phyloP scores from a whole-genome alignment of 2,888 invertebrate species.

The Lysandra bellargus region DNA sequence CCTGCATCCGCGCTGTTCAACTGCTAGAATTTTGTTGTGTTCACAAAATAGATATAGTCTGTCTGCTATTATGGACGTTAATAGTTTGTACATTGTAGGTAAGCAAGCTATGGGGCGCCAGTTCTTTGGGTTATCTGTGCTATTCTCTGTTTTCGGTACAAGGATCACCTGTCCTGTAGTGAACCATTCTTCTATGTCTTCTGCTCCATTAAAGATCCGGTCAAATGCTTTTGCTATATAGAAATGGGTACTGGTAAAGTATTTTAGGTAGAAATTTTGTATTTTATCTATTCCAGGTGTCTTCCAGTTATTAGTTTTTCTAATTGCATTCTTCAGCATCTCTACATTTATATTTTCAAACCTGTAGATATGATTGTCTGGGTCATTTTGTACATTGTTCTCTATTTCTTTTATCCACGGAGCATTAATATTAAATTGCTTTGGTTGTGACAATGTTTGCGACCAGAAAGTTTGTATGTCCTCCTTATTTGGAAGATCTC shows the following conservation, averaged over 20 bases:
- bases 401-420: conserved; percentile 26
- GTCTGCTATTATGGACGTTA: conserved; percentile 34
- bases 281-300: conserved; percentile 31
- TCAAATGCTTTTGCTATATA: conserved; percentile 10
- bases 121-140: conserved; percentile 20
- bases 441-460: conserved; percentile 17
- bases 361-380: background rate
- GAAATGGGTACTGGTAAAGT: conserved; percentile 30
- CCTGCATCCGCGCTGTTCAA: conserved; percentile 36
- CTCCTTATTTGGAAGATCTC: conserved; percentile 23
- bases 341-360: conserved; percentile 23
- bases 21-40: conserved; percentile 31
- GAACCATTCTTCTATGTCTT: conserved; percentile 12
- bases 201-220: background rate
- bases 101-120: conserved; percentile 36
- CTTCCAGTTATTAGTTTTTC: conserved; percentile 27
- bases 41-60: conserved; percentile 31
- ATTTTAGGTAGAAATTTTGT: conserved; percentile 31
- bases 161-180: conserved; percentile 24
- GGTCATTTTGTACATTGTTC: background rate
- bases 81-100: conserved; percentile 35
- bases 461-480: conserved; percentile 30
- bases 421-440: conserved; percentile 24
- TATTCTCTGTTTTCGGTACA: too few species aligned
- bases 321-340: conserved; percentile 10